Conservation (phyloP, 2,797 vertebrate species). For the Peromyscus aztecus region DNA sequence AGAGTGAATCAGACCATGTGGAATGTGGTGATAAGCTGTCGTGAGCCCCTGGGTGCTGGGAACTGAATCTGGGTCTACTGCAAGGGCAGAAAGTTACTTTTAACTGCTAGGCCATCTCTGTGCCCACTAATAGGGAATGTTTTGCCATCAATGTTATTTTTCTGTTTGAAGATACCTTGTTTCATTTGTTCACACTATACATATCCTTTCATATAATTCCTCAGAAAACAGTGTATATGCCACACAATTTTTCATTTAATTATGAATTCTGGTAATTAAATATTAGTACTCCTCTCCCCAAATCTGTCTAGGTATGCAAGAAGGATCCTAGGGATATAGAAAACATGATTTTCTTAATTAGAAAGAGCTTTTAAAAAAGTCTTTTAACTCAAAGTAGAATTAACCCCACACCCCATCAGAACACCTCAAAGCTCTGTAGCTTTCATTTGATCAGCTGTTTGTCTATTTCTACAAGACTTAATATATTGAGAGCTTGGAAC, state of each 20-base stretch:
- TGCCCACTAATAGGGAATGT: neutral
- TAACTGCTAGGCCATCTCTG: neutral
- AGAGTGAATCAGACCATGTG: neutral
- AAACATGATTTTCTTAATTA: conserved; percentile 12
- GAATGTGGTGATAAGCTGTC: neutral
- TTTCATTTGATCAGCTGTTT: conserved; percentile 25
- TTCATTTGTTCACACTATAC: neutral
- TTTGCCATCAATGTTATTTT: neutral
- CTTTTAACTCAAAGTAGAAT: conserved; percentile 33
- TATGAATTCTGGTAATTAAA: conserved; percentile 53
- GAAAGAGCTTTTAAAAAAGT: conserved; percentile 8
- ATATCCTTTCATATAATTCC: neutral
- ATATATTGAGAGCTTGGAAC: neutral
- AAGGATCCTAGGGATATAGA: neutral
- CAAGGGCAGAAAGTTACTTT: neutral
- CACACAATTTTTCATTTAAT: conserved; percentile 34
- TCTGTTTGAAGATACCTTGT: neutral
- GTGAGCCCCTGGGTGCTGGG: neutral
- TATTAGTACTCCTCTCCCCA: neutral
- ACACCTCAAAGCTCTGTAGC: neutral
- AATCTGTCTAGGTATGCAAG: neutral
- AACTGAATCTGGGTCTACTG: neutral
- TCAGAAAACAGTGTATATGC: neutral
- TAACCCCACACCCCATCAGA: neutral
- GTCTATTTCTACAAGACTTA: neutral